phyloP scores from a whole-genome alignment of 2,113 vertebrate genomes.

The Pseudolaguvia tuberculata region DNA sequence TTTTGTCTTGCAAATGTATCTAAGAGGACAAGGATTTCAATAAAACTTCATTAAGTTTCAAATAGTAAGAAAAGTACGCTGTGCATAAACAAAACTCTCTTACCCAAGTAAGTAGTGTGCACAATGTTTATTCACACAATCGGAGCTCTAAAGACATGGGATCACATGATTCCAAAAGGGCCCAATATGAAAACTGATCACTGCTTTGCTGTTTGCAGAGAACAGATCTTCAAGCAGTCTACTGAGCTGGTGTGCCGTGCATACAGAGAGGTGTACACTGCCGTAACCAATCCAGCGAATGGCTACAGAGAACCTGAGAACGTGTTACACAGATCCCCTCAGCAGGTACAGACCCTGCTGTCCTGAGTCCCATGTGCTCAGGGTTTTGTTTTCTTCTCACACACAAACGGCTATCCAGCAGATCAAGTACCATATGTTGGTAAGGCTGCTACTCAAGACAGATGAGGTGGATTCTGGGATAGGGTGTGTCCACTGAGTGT shows the following conservation, averaged over 20 bases:
- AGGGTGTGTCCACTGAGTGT: conserved; percentile 1
- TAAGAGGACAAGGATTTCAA: neutral
- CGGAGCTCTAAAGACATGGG: no score
- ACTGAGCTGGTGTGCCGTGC: conserved; percentile 90
- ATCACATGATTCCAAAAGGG: neutral
- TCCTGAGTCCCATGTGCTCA: conserved; percentile 63
- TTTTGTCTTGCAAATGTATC: conserved; percentile 15
- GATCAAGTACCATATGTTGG: conserved; percentile 4
- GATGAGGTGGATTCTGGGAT: neutral
- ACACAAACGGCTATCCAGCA: conserved; percentile 15
- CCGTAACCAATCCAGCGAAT: conserved; percentile 77
- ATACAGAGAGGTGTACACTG: conserved; percentile 82
- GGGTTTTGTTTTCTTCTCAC: conserved; percentile 33
- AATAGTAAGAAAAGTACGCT: neutral
- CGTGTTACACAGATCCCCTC: conserved; percentile 82
- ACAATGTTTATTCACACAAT: no score
- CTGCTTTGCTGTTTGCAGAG: conserved; percentile 64
- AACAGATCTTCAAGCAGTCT: conserved; percentile 90
- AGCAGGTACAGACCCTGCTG: conserved; percentile 87
- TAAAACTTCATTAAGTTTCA: conserved; percentile 5
- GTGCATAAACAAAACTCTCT: neutral
- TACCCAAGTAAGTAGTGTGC: no score
- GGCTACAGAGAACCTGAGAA: conserved; percentile 82
- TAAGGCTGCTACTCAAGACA: neutral
- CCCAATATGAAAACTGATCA: no score